A percentile compares a stretch with the other conserved stretches of the same genome.
Conservation (phyloP, 2,888 invertebrate genomes). For the Loripinus fragilis region DNA sequence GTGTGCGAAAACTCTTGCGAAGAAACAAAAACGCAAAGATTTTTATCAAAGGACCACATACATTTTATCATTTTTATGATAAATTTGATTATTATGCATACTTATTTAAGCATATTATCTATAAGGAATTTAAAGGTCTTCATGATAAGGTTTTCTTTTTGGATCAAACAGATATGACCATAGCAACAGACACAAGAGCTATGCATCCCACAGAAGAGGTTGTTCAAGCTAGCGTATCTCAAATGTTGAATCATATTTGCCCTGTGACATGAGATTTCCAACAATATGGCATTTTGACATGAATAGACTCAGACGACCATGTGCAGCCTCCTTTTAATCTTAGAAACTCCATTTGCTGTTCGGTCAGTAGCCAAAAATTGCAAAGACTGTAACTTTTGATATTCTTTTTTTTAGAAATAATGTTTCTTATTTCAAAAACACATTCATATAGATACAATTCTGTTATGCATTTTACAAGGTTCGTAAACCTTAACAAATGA, state of each 20-base stretch:
- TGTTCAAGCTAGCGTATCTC: background rate
- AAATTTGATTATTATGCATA: conserved; percentile 20
- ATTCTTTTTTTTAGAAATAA: no score
- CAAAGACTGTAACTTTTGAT: no score
- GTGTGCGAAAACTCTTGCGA: background rate
- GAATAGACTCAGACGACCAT: no score
- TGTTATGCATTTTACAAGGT: no score
- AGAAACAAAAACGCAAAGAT: background rate
- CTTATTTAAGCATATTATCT: background rate
- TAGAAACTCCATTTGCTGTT: no score
- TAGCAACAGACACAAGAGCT: background rate
- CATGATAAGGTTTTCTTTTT: conserved; percentile 7
- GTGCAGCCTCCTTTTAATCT: no score
- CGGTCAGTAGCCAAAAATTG: no score
- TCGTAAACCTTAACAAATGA: no score
- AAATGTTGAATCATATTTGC: conserved; percentile 16
- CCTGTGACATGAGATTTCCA: no score
- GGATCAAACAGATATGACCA: conserved; percentile 27
- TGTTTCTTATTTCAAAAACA: no score
- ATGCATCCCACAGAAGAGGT: background rate
- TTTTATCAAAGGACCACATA: conserved; percentile 17
- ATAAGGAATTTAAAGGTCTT: conserved; percentile 10
- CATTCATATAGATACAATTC: no score
- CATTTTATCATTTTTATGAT: background rate
- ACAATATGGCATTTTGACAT: no score